Evolutionary conservation across 2,888 invertebrate genomes (phyloP).

Genomic region (Esperia sulphurella): DNA sequence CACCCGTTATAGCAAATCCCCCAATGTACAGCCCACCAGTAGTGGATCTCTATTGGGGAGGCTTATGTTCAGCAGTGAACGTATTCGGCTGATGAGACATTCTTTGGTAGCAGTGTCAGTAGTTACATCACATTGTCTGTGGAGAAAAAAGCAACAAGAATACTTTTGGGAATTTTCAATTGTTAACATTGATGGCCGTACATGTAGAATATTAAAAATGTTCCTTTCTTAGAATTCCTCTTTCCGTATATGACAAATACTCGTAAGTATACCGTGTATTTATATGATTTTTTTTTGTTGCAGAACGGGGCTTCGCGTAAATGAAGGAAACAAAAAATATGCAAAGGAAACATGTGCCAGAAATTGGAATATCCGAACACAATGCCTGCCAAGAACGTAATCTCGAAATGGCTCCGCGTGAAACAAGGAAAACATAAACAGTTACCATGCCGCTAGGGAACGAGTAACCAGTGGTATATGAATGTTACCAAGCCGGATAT

Average conservation of each 20-base stretch:
- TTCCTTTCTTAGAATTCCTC: background rate
- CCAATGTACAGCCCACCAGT: too few relatives aligned
- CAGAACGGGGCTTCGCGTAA: conserved; percentile 45
- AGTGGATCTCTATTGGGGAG: too few relatives aligned
- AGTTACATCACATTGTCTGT: too few relatives aligned
- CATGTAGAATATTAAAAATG: too few relatives aligned
- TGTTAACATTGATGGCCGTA: too few relatives aligned
- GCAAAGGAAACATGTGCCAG: conserved; percentile 62
- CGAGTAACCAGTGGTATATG: conserved; percentile 66
- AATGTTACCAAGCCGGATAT: conserved; percentile 59
- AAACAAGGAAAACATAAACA: conserved; percentile 73
- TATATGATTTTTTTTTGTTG: conserved; percentile 43
- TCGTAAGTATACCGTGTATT: background rate
- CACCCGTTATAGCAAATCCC: too few relatives aligned
- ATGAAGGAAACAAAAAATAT: conserved; percentile 45
- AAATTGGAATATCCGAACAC: conserved; percentile 57
- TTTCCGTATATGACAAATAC: background rate
- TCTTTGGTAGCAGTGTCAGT: too few relatives aligned
- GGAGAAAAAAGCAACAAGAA: too few relatives aligned
- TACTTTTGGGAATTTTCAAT: too few relatives aligned
- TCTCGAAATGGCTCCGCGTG: conserved; percentile 71
- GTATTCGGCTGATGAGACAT: too few relatives aligned
- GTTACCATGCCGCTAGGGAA: conserved; percentile 66
- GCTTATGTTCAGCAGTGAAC: too few relatives aligned
- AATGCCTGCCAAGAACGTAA: conserved; percentile 74